A percentile compares a stretch with the other conserved stretches of the same genome.
Evolutionary conservation across 2,888 invertebrate species (phyloP).

Genomic region (Cataglyphis rosenhaueri): DNA sequence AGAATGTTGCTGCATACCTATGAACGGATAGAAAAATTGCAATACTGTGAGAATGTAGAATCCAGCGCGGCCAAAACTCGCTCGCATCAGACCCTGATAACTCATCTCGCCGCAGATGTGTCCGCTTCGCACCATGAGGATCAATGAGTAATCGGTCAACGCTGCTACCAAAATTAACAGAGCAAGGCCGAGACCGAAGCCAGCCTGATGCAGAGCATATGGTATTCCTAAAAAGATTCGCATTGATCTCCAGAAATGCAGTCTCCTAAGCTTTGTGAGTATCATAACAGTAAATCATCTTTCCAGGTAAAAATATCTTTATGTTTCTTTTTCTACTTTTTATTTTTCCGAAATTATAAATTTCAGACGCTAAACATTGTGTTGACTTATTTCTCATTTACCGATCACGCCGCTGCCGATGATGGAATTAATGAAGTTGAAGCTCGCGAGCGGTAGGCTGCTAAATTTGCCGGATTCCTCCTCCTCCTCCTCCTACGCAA

Average conservation of each 20-base stretch:
- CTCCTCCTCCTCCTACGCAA: conserved; percentile 79
- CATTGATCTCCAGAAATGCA: not conserved
- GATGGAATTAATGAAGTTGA: conserved; percentile 95
- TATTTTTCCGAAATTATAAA: not conserved
- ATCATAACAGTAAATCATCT: not conserved
- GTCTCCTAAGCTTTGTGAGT: not conserved
- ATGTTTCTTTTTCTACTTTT: not conserved
- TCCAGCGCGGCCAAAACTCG: conserved; percentile 92
- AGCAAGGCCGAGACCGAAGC: conserved; percentile 91
- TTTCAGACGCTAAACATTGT: not conserved
- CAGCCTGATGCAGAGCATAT: conserved; percentile 93
- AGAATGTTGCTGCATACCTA: conserved; percentile 87
- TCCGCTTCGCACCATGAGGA: conserved; percentile 91
- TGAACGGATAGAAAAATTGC: conserved; percentile 94
- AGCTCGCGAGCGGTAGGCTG: conserved; percentile 91
- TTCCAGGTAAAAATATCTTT: not conserved
- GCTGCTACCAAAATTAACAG: conserved; percentile 90
- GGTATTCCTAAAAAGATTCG: conserved; percentile 88
- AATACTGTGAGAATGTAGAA: conserved; percentile 91
- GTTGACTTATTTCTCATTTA: conserved; percentile 80
- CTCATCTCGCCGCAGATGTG: conserved; percentile 92
- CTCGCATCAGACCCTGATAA: conserved; percentile 92
- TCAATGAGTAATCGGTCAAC: conserved; percentile 93
- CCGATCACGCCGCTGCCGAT: conserved; percentile 95
- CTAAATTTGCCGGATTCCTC: conserved; percentile 88